Evolutionary conservation across 2,113 vertebrate genomes (phyloP).

Genomic region (Siniperca chuatsi): DNA sequence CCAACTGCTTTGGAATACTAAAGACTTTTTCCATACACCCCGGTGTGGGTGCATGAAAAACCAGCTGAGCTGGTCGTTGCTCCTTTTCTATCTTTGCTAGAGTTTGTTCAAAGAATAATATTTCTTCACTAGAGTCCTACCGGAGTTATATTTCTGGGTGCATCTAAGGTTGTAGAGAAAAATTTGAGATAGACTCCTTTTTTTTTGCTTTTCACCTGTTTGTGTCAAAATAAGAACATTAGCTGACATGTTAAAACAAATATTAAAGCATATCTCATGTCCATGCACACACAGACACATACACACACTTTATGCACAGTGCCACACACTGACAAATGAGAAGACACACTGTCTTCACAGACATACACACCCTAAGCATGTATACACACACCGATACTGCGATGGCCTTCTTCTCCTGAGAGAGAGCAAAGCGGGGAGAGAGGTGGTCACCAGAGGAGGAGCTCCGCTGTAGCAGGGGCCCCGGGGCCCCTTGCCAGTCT

Average conservation of each 20-base stretch:
- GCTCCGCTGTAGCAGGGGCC: constrained; percentile 61
- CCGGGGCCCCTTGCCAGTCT: constrained; percentile 17
- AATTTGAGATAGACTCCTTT: constrained; percentile 65
- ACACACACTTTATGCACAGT: constrained; percentile 46
- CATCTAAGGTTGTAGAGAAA: constrained; percentile 81
- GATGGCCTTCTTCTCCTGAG: constrained; percentile 70
- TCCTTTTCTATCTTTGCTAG: constrained; percentile 98
- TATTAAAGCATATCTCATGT: constrained; percentile 46
- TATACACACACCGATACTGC: constrained; percentile 52
- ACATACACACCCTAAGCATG: constrained; percentile 48
- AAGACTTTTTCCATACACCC: constrained; percentile 90
- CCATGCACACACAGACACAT: constrained; percentile 44
- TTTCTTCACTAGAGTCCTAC: constrained; percentile 89
- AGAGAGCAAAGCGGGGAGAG: constrained; percentile 39
- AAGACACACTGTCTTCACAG: constrained; percentile 51
- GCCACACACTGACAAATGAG: constrained; percentile 23
- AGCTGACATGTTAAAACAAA: constrained; percentile 59
- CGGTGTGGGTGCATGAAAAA: constrained; percentile 86
- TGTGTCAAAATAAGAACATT: constrained; percentile 74
- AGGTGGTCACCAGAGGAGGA: constrained; percentile 42
- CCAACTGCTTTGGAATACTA: constrained; percentile 90
- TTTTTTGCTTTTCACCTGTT: constrained; percentile 78
- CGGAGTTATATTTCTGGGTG: constrained; percentile 85
- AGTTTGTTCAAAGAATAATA: constrained; percentile 89
- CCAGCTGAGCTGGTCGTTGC: constrained; percentile 94